Conservation (phyloP, 2,797 vertebrate species). For the Megaceryle alcyon region DNA sequence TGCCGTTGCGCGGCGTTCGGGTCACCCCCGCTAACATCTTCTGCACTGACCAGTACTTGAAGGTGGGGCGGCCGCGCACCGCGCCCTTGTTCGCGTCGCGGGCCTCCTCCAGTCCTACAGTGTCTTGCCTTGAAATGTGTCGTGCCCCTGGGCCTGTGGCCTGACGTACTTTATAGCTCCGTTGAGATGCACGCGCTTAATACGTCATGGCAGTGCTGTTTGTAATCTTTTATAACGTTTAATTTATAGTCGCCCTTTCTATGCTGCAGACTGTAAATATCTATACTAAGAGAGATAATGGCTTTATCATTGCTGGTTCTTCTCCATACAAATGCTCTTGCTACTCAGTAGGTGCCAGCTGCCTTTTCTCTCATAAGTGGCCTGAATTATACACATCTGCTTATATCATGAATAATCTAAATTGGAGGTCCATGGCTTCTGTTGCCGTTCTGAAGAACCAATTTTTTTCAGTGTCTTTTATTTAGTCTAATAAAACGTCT, state of each 20-base stretch:
- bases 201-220: accelerated
- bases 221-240: accelerated
- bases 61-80: conserved; percentile 76
- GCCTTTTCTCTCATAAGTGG: neutral
- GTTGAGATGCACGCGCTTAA: neutral
- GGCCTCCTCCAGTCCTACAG: neutral
- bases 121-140: accelerated
- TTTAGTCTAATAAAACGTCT: neutral
- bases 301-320: accelerated
- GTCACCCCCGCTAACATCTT: conserved; percentile 78
- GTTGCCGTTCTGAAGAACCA: neutral
- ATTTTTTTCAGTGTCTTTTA: neutral
- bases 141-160: neutral
- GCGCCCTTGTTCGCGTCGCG: too few relatives aligned
- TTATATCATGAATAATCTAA: too few relatives aligned
- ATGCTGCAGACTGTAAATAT: neutral
- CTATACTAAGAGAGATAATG: accelerated
- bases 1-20: conserved; percentile 84
- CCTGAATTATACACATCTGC: neutral
- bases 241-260: accelerated
- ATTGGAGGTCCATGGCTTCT: neutral
- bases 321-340: accelerated
- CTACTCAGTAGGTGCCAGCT: neutral
- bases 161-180: accelerated
- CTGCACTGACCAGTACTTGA: conserved; percentile 88